Base-by-base conservation (phyloP, 2,888 invertebrate genomes). In the Autographa gamma region DNA sequence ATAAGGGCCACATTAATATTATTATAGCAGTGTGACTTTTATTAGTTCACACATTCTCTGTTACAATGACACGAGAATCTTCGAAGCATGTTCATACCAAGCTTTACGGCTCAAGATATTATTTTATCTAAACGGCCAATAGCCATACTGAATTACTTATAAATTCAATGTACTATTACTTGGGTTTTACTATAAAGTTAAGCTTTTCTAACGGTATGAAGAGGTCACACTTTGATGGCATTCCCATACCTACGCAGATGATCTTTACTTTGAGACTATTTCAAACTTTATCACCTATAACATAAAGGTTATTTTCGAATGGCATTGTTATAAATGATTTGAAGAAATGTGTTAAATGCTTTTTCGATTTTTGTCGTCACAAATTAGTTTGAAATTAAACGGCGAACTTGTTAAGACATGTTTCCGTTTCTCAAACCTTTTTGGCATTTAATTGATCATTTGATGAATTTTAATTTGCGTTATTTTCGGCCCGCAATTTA, bases 91-190 rank as follows among this genome's bases (percentile, higher is more conserved):
- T 61, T 59, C 32, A 32, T 61, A 63, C 38, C 9, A 7, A 2
- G 60, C 11, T 41, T 59, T 56, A 61, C 32, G 60, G 38, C 19
- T 13, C 25, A 60, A 76, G 67, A 76, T 76, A 68, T 65, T 25
- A 16, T 61, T 54, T 14, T 74, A 81, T 81, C 82, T 82, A 52
- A 72, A 76, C 70, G 68, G 31, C 63, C 9, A 65, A 38, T 66
- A 67, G 79, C 78, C 77, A 69, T 71, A 66, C 54, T 79, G 73
- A 84, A 84, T 86, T 82, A 85, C 82, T 84, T 83, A 79, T 83
- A 77, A 82, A 74, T 77, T 76, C 73, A 82, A 79, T 85, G 80
- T 74, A 31, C 74, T 60, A 79, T 77, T 82, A 83, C 79, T 82
- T 81, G 82, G 78, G 77, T 79, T 75, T 76, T 74, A 72, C 81